These are phyloP conservation scores for Xiphophorus maculatus DNA, from an alignment of 2,113 vertebrate genomes.

Conservation along the genomic window DNA sequence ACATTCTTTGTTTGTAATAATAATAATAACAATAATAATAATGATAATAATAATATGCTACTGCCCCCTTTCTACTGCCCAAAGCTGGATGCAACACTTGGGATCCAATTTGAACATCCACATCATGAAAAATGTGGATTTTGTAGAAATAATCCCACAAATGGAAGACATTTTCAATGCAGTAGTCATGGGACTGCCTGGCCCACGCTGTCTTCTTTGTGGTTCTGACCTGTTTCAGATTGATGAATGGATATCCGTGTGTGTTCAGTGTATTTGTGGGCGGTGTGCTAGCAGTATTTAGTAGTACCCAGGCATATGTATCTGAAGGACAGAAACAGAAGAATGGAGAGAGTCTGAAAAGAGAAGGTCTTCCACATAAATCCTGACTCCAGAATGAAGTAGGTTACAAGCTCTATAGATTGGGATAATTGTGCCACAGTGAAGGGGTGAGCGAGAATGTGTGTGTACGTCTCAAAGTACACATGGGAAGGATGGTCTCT, in stretches of 20 bases:
- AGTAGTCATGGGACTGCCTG: background rate
- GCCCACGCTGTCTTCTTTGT: background rate
- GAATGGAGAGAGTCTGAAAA: slow-evolving; percentile 23
- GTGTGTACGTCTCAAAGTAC: slow-evolving; percentile 3
- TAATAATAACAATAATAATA: no score
- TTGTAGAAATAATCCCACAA: background rate
- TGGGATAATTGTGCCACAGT: slow-evolving; percentile 55
- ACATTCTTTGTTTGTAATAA: no score
- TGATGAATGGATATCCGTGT: background rate
- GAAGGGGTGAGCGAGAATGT: slow-evolving; percentile 25
- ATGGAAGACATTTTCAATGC: background rate
- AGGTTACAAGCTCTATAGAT: slow-evolving; percentile 76
- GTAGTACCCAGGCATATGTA: slow-evolving; percentile 2
- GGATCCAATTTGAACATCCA: no score
- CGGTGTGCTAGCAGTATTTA: slow-evolving; percentile 21
- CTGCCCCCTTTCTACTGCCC: no score
- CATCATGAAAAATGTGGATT: background rate
- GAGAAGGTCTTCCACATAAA: slow-evolving; percentile 53
- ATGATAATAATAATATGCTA: no score
- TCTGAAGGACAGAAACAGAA: slow-evolving; percentile 9
- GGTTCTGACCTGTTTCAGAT: slow-evolving; percentile 3
- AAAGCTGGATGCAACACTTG: no score
- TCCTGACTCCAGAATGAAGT: slow-evolving; percentile 67
- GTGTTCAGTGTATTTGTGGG: slow-evolving; percentile 30
- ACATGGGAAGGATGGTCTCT: slow-evolving; percentile 46